Evolutionary conservation across 2,797 vertebrate species (phyloP).

Genomic region (Girardinus metallicus): DNA sequence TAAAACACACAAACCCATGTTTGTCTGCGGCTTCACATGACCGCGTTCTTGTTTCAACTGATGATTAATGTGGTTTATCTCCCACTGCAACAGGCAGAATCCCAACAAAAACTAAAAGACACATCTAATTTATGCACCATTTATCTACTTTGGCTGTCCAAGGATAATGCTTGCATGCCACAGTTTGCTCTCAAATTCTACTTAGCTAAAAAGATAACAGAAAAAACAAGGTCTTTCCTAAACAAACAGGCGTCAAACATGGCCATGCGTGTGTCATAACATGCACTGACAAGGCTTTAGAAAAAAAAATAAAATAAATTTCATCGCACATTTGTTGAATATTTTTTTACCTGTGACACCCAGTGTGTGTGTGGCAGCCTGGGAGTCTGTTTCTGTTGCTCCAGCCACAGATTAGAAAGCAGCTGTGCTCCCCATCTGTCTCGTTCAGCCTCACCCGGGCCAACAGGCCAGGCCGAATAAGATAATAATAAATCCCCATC

Average conservation of each 20-base stretch:
- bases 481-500: slow-evolving; percentile 31
- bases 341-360: slow-evolving; percentile 18
- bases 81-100: slow-evolving; percentile 40
- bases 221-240: slow-evolving; percentile 14
- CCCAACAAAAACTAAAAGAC: slow-evolving; percentile 20
- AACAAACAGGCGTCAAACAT: slow-evolving; percentile 18
- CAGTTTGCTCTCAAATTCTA: slow-evolving; percentile 21
- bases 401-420: slow-evolving; percentile 58
- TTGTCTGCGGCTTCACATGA: slow-evolving; percentile 37
- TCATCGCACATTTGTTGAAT: not conserved
- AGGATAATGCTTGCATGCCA: slow-evolving; percentile 6
- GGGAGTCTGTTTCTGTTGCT: slow-evolving; percentile 29
- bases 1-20: slow-evolving; percentile 34
- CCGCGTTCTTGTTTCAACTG: slow-evolving; percentile 29
- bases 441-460: slow-evolving; percentile 10
- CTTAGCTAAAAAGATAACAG: slow-evolving; percentile 46
- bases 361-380: slow-evolving; percentile 6
- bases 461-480: slow-evolving; percentile 24
- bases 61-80: slow-evolving; percentile 58
- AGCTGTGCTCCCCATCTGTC: slow-evolving; percentile 64
- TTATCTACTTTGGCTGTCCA: slow-evolving; percentile 21
- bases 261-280: not conserved
- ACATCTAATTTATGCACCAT: slow-evolving; percentile 9
- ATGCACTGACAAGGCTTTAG: not conserved
- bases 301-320: not conserved